These are phyloP conservation scores for Tenthredo notha DNA, from an alignment of 2,888 invertebrate species.

Conservation along the genomic window DNA sequence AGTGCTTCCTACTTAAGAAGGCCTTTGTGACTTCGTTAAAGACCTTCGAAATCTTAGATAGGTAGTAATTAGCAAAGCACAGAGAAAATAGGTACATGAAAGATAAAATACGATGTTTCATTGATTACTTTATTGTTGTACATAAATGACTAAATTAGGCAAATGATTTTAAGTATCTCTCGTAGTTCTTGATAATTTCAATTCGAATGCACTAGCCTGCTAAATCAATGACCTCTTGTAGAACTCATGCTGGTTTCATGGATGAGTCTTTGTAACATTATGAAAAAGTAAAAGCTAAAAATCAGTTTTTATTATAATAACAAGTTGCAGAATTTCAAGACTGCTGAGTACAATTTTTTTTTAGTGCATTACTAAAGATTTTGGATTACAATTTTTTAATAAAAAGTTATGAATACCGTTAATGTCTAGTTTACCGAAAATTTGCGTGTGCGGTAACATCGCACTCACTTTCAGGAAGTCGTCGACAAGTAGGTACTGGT, in stretches of 20 bases:
- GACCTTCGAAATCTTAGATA: neutral
- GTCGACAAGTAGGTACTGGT: slow-evolving; percentile 67
- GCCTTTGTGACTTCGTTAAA: too few relatives aligned
- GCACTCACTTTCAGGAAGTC: slow-evolving; percentile 63
- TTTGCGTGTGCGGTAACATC: slow-evolving; percentile 59
- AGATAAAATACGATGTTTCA: neutral
- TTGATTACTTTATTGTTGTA: neutral
- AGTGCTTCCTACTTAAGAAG: neutral
- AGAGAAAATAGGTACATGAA: neutral
- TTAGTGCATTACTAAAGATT: neutral
- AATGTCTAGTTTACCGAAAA: slow-evolving; percentile 35
- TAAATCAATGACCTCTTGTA: too few relatives aligned
- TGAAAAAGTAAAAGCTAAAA: too few relatives aligned
- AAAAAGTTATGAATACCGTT: neutral
- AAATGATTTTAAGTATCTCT: neutral
- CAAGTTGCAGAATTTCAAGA: too few relatives aligned
- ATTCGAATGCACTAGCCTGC: neutral
- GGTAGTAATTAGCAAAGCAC: neutral
- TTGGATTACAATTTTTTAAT: neutral
- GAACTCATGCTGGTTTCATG: too few relatives aligned
- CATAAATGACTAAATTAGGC: neutral
- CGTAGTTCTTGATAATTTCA: neutral
- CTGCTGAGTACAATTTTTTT: neutral
- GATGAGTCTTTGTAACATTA: too few relatives aligned
- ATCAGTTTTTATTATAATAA: too few relatives aligned